A percentile compares a stretch with the other conserved stretches of the same genome.
Conservation (phyloP, 37 sponge, comb jelly and placozoan genomes). For the Amphimedon queenslandica region DNA sequence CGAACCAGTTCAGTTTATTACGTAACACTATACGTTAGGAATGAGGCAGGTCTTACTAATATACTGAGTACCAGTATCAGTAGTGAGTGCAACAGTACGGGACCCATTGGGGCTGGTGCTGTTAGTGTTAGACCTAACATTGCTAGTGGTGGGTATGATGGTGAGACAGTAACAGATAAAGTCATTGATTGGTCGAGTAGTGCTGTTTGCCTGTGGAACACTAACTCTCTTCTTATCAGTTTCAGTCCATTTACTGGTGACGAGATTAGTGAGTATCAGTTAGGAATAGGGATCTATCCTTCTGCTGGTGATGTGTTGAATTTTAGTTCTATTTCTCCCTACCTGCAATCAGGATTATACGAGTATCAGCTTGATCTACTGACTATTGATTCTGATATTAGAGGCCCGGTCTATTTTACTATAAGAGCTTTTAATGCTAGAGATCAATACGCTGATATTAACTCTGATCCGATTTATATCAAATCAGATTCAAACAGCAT, state of each 20-base stretch:
- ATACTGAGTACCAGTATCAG: slow-evolving; percentile 8
- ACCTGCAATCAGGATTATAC: background rate
- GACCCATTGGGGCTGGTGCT: slow-evolving; percentile 19
- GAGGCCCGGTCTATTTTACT: slow-evolving; percentile 37
- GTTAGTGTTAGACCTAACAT: slow-evolving; percentile 48
- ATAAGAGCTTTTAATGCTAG: slow-evolving; percentile 31
- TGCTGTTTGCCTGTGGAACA: slow-evolving; percentile 48
- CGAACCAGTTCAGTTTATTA: slow-evolving; percentile 10
- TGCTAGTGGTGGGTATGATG: background rate
- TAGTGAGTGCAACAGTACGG: slow-evolving; percentile 20
- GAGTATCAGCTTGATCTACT: background rate
- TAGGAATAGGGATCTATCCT: slow-evolving; percentile 38
- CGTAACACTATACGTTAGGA: slow-evolving; percentile 34
- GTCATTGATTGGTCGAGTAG: background rate
- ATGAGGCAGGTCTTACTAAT: slow-evolving; percentile 46
- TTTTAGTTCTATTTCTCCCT: slow-evolving; percentile 17
- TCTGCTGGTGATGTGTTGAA: slow-evolving; percentile 33
- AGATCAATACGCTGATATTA: slow-evolving; percentile 7
- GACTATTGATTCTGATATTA: background rate
- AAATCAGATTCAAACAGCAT: slow-evolving; percentile 21
- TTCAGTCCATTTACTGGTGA: slow-evolving; percentile 32
- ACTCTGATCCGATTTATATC: slow-evolving; percentile 38
- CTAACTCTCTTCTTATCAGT: slow-evolving; percentile 21
- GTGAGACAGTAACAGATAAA: background rate
- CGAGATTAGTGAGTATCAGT: slow-evolving; percentile 27